Base-by-base conservation (phyloP, 2,797 vertebrate species). In the Loriculus beryllinus region DNA sequence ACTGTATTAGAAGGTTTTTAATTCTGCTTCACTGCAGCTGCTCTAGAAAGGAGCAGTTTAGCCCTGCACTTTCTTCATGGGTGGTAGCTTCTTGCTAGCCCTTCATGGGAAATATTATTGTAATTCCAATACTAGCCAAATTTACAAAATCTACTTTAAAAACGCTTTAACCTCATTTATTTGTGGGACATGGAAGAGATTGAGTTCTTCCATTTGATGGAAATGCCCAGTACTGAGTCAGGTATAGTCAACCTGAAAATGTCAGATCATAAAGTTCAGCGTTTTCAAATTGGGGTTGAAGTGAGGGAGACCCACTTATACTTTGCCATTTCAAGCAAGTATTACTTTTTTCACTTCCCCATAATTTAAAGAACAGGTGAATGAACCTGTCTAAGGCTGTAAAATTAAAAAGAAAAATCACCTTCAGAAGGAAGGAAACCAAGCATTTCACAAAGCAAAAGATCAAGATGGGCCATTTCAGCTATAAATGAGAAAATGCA, bases 391-490 rank as follows among this genome's bases (percentile, higher is more conserved):
- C 72, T 76, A 22, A 78, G 39, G 23, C 40, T 91, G 57, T 68
- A 91, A 93, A 95, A 96, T 91, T 91, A 90, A 74, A 82, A 94
- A 64, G 57, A 94, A 81, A 81, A 72, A 76, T 72, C 47, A 17
- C 39, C 39, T 84, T 68, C 47, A 22, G 45, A 82, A 88, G 39
- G 39, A 86, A 52, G 71, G 52, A 80, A 91, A 52, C 37, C 25
- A 84, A 47, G 49, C 43, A 33, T 92, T 86, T 83, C n/a, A 48
- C 19, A 79, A 86, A 86, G 40, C 13, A 45, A 48, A 95, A 93
- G 49, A 84, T 81, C 54, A 81, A 33, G 37, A 75, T 86, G 65
- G 88, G 62, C 75, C 20, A 31, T 85, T 89, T 95, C 52, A 43
- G 45, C 49, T 62, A 10, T 70, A 82, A 82, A 68, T 62, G 42